A percentile compares a stretch with the other conserved stretches of the same genome.
Conservation (phyloP, 2,888 invertebrate genomes). For the Zelleria hepariella region DNA sequence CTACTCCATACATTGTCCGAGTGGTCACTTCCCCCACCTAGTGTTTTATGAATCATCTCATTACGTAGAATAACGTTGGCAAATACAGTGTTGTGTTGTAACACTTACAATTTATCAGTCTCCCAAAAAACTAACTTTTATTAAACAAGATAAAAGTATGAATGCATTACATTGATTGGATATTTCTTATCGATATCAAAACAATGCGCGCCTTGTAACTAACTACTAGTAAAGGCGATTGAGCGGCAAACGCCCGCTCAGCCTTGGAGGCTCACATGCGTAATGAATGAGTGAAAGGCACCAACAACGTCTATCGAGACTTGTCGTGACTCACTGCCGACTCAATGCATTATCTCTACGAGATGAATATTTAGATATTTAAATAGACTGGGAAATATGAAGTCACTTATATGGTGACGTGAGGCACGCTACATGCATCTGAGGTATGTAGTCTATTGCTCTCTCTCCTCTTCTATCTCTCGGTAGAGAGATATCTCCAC, state of each 20-base stretch:
- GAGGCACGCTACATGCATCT: no score
- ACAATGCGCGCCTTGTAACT: constrained; percentile 38
- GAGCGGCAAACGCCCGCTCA: constrained; percentile 36
- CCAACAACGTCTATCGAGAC: constrained; percentile 27
- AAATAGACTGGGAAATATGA: background rate
- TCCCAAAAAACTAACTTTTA: no score
- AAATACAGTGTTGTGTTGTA: no score
- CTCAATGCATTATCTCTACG: constrained; percentile 14
- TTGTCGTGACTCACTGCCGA: constrained; percentile 44
- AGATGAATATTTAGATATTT: background rate
- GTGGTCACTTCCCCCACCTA: no score
- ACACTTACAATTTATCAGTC: no score
- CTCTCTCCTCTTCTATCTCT: no score
- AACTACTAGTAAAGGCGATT: constrained; percentile 32
- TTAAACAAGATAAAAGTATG: no score
- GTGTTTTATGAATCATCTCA: no score
- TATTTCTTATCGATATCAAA: constrained; percentile 10
- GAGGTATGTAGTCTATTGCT: no score
- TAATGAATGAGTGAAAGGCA: constrained; percentile 64
- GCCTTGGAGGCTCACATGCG: constrained; percentile 55
- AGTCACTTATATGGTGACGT: background rate
- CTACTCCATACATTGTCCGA: no score
- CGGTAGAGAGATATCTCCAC: no score
- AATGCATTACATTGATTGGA: constrained; percentile 12
- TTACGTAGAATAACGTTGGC: no score